Conservation (phyloP, 2,113 vertebrate genomes). For the Mus spicilegus region DNA sequence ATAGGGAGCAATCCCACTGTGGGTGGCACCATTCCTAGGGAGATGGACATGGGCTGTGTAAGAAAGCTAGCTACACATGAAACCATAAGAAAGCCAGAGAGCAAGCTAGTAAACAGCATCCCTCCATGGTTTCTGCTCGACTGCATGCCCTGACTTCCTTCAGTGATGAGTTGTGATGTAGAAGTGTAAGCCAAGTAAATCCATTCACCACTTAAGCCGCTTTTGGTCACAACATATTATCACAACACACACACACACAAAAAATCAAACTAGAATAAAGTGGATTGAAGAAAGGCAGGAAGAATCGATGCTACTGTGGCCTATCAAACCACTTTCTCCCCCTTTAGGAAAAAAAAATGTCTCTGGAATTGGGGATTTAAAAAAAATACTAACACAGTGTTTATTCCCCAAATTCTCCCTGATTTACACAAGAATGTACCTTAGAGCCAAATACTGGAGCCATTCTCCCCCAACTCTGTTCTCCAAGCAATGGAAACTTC, state of each 20-base stretch:
- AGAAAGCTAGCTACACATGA: neutral
- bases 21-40: too few relatives aligned
- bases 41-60: neutral
- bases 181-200: neutral
- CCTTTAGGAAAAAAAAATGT: neutral
- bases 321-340: neutral
- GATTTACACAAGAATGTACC: neutral
- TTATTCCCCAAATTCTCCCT: neutral
- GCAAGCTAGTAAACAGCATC: neutral
- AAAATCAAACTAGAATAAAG: neutral
- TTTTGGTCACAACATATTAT: neutral
- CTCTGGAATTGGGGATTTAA: neutral
- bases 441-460: conserved; percentile 17
- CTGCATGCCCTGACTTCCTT: neutral
- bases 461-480: neutral
- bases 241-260: neutral
- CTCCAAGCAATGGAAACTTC: neutral
- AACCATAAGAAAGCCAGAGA: neutral
- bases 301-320: accelerated
- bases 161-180: neutral
- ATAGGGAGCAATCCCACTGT: neutral
- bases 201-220: neutral
- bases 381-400: neutral
- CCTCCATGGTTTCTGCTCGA: neutral
- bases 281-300: neutral